Evolutionary conservation across 2,888 invertebrate genomes (phyloP), one percentile per base, ranked within the genome.

Genomic region (Drepana falcataria): DNA sequence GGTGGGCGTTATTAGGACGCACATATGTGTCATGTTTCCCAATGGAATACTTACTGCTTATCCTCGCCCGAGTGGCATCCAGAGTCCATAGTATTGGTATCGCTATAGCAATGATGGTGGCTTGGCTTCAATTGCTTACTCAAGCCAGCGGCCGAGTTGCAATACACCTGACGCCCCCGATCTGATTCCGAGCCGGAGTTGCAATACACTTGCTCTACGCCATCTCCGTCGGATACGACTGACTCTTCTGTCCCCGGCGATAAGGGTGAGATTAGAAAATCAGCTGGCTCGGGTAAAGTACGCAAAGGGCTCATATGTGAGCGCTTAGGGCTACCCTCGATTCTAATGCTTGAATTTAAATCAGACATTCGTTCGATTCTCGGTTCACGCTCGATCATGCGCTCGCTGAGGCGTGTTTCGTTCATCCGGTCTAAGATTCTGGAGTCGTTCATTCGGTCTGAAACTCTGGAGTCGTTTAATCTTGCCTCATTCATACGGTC

Each of bases 51-150:
- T 44, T 9, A 44, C 56, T 92, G 92, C 74, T 93, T 93, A 59
- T 93, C 93, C 0, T 93, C 93, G 0, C 93, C 94, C 65, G 93
- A 94, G 60, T 94, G 94, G 94, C 94, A 94, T 0, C 94, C 94
- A 0, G 94, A 93, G 63, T 94, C 94, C 89, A 94, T 92, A 0
- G 94, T 94, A 48, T 92, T 92, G 0, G 92, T 92, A 51, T 92
- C 92, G 61, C 91, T 93, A 53, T 92, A 89, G 49, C 93, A 93
- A 58, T 93, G 92, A 55, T 92, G 91, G 35, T 91, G 91, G 4
- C 85, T 90, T 1, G 83, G 67, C 68, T 89, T 83, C 41, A 89
- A 82, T 72, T 35, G 88, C 85, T 1, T 81, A 84, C 48, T 87
- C 86, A 44, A 9, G 1, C 44, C 44, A 44, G 44, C 44, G 9